Conservation (phyloP, 2,888 invertebrate genomes). For the Leptogaster cylindrica region DNA sequence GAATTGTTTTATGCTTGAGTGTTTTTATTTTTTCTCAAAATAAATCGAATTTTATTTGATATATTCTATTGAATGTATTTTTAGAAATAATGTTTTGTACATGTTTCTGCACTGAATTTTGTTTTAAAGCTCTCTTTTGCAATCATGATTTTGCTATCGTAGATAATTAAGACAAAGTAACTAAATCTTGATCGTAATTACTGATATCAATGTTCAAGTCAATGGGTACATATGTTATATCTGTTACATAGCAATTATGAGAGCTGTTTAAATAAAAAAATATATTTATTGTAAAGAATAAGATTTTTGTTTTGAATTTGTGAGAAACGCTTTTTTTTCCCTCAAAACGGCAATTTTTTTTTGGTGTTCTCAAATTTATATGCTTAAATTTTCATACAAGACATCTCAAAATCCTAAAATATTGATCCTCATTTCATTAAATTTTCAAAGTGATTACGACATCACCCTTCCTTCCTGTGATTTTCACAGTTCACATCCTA, state of each 20-base stretch:
- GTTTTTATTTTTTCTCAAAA: conserved; percentile 12
- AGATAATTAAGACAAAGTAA: no score
- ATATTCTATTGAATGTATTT: no score
- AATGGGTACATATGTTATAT: no score
- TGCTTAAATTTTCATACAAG: neutral
- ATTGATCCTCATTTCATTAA: conserved; percentile 27
- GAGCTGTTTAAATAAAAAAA: conserved; percentile 16
- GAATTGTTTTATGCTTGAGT: conserved; percentile 1
- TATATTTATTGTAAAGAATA: conserved; percentile 15
- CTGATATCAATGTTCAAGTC: no score
- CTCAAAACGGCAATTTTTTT: no score
- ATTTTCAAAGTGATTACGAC: neutral
- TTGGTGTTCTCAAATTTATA: neutral
- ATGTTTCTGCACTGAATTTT: conserved; percentile 12
- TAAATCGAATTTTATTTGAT: no score
- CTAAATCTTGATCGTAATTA: no score
- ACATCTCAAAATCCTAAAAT: neutral
- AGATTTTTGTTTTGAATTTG: no score
- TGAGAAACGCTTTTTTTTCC: neutral
- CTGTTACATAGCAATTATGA: conserved; percentile 7
- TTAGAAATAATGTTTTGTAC: neutral
- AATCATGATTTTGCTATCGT: no score
- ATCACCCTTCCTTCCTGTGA: neutral
- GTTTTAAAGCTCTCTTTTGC: no score
- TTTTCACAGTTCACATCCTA: neutral